A percentile compares a stretch with the other conserved stretches of the same genome.
These are phyloP conservation scores for Podargus strigoides DNA, from an alignment of 2,797 vertebrate genomes.

Conservation along the genomic window DNA sequence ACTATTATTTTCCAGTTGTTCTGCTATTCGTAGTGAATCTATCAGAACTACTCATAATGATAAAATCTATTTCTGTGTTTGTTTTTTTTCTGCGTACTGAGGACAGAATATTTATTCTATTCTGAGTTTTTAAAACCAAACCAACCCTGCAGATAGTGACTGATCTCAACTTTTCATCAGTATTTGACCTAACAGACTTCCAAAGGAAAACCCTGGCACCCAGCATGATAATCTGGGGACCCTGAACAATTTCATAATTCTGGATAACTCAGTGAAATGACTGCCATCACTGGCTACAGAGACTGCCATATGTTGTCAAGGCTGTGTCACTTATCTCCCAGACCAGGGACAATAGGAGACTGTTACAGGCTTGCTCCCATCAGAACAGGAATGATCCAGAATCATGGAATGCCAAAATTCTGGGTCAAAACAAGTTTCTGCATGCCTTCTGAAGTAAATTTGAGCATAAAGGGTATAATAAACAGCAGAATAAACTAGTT, in stretches of 20 bases:
- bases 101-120: background rate
- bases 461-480: background rate
- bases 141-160: background rate
- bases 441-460: background rate
- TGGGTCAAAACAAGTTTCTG: background rate
- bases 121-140: background rate
- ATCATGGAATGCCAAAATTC: background rate
- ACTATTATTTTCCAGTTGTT: background rate
- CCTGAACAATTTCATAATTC: background rate
- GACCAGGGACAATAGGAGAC: background rate
- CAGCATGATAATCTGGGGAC: background rate
- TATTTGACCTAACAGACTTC: background rate
- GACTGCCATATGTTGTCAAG: background rate
- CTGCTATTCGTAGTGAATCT: background rate
- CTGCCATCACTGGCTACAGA: background rate
- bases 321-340: background rate
- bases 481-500: background rate
- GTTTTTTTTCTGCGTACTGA: background rate
- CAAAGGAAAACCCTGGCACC: background rate
- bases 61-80: background rate
- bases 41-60: background rate
- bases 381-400: background rate
- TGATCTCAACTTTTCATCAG: background rate
- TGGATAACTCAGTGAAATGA: background rate
- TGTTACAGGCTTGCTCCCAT: background rate